Conservation (phyloP, 1,140 invertebrate genomes). For the Dendrolimus kikuchii region DNA sequence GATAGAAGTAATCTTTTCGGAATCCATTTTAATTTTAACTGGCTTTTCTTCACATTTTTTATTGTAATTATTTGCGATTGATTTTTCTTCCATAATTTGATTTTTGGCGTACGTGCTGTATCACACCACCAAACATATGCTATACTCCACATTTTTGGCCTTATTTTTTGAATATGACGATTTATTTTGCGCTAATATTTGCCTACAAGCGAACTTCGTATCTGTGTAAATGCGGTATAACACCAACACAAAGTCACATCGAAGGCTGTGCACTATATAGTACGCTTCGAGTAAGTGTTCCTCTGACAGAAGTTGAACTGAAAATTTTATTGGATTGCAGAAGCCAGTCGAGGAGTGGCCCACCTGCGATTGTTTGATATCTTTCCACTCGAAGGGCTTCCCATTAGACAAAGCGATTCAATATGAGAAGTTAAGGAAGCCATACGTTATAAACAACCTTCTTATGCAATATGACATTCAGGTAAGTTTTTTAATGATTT, state of each 20-base stretch:
- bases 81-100: too few species aligned
- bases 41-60: too few species aligned
- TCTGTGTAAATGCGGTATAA: neutral
- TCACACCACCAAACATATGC: too few species aligned
- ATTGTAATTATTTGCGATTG: too few species aligned
- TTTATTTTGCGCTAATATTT: too few species aligned
- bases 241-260: neutral
- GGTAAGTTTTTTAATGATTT: constrained; percentile 56
- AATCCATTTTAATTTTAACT: too few species aligned
- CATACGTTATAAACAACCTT: constrained; percentile 98
- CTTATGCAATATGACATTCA: constrained; percentile 99
- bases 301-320: neutral
- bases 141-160: too few species aligned
- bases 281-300: neutral
- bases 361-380: constrained; percentile 96
- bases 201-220: too few species aligned
- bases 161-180: too few species aligned
- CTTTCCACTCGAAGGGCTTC: constrained; percentile 99
- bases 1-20: too few species aligned
- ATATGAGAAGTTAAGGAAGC: constrained; percentile 94
- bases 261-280: too few species aligned
- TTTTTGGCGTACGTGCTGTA: too few species aligned
- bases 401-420: constrained; percentile 98
- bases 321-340: constrained; percentile 60
- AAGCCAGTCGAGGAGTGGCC: constrained; percentile 99